phyloP scores from a whole-genome alignment of 1,140 invertebrate genomes.

The Zaprionus ornatus region DNA sequence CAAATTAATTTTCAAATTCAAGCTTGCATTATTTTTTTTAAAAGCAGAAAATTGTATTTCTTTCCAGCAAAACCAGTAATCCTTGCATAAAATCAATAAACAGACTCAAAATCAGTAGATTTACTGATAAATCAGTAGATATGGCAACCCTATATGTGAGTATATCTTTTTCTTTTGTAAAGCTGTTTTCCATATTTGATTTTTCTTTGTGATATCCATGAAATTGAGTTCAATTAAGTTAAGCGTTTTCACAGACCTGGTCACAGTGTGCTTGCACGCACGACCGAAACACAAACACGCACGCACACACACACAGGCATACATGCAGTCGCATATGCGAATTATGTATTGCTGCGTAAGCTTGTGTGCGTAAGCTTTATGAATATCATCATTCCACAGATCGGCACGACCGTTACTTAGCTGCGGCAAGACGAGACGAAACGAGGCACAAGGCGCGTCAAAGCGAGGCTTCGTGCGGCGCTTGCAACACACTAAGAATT shows the following conservation, averaged over 20 bases:
- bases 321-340: constrained; percentile 15
- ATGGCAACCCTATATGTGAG: no score
- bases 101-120: no score
- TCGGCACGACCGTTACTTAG: constrained; percentile 36
- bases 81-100: background rate
- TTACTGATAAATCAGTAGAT: no score
- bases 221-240: constrained; percentile 2
- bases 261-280: constrained; percentile 21
- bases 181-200: constrained; percentile 1
- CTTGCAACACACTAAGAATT: constrained; percentile 68
- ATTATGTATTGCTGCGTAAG: constrained; percentile 22
- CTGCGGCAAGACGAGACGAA: background rate
- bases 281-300: background rate
- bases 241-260: constrained; percentile 15
- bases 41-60: background rate
- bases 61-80: no score
- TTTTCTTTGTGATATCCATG: background rate
- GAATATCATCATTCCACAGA: constrained; percentile 31
- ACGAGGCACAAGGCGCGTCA: constrained; percentile 25
- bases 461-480: constrained; percentile 56
- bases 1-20: background rate
- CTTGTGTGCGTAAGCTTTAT: constrained; percentile 6
- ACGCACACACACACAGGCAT: background rate
- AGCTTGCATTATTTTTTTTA: no score
- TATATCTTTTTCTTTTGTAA: background rate